A percentile compares a stretch with the other conserved stretches of the same genome.
These are phyloP conservation scores for Xenus cinereus DNA, from an alignment of 2,113 vertebrate genomes.

Conservation along the genomic window DNA sequence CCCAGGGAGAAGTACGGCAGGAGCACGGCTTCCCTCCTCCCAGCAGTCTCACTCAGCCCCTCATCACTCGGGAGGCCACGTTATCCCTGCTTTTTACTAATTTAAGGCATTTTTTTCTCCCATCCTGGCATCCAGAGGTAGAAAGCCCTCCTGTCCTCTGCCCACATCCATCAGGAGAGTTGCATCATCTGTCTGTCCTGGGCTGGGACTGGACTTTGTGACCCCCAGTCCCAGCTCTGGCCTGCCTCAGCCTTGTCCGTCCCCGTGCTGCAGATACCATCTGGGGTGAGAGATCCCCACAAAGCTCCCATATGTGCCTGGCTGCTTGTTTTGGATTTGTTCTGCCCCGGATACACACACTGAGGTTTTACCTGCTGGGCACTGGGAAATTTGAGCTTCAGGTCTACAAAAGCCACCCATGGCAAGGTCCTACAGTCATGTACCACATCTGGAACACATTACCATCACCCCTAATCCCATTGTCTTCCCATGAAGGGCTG, in stretches of 20 bases:
- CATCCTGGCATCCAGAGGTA: not conserved
- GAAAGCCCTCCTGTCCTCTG: not conserved
- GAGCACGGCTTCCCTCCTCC: not conserved
- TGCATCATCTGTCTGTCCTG: not conserved
- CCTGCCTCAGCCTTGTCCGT: not conserved
- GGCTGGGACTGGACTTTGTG: not conserved
- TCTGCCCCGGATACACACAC: not conserved
- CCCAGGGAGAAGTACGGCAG: not conserved
- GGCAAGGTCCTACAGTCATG: not conserved
- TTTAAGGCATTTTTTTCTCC: not conserved
- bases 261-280: fast-evolving
- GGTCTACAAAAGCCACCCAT: not conserved
- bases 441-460: not conserved
- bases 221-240: not conserved
- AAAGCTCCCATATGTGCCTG: not conserved
- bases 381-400: not conserved
- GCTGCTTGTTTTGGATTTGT: not conserved
- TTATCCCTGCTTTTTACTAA: not conserved
- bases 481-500: not conserved
- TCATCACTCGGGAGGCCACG: not conserved
- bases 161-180: not conserved
- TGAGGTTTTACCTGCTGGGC: not conserved
- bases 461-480: not conserved
- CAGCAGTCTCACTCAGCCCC: not conserved
- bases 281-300: not conserved